phyloP scores from a whole-genome alignment of 64 coral and sea anemone species.

The Astreopora myriophthalma region DNA sequence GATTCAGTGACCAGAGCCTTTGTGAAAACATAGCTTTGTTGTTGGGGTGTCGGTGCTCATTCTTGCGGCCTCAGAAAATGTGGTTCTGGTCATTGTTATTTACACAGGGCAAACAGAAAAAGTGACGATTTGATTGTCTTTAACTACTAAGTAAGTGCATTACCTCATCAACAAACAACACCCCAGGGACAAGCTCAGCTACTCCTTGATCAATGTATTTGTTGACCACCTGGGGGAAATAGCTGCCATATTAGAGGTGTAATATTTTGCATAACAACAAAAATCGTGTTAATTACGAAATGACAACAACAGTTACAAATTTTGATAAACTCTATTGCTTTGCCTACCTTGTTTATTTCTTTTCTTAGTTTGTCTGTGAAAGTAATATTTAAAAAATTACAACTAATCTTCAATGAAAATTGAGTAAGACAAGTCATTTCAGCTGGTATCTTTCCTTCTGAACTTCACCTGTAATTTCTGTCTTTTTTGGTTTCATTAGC shows the following conservation, averaged over 20 bases:
- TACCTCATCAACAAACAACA: conserved; percentile 98
- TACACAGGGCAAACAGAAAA: no score
- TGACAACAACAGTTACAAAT: neutral
- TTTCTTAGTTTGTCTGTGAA: conserved; percentile 94
- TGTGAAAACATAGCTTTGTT: no score
- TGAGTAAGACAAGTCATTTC: neutral
- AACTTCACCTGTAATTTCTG: conserved; percentile 93
- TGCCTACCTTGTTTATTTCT: conserved; percentile 95
- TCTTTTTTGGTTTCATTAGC: conserved; percentile 99
- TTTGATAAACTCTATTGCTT: neutral
- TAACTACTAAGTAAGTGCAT: neutral
- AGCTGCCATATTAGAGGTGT: neutral
- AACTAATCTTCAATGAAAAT: neutral
- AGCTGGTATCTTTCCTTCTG: neutral
- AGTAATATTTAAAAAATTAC: no score
- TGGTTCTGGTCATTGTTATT: no score
- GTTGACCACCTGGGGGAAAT: conserved; percentile 82
- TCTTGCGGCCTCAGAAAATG: no score
- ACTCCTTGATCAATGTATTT: conserved; percentile 99
- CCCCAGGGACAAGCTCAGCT: conserved; percentile 96
- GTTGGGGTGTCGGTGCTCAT: no score
- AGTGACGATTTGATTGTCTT: neutral
- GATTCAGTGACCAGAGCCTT: no score
- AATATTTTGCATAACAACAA: neutral
- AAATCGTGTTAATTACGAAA: no score